Conservation (phyloP, 2,113 vertebrate genomes). For the Siniperca knerii region DNA sequence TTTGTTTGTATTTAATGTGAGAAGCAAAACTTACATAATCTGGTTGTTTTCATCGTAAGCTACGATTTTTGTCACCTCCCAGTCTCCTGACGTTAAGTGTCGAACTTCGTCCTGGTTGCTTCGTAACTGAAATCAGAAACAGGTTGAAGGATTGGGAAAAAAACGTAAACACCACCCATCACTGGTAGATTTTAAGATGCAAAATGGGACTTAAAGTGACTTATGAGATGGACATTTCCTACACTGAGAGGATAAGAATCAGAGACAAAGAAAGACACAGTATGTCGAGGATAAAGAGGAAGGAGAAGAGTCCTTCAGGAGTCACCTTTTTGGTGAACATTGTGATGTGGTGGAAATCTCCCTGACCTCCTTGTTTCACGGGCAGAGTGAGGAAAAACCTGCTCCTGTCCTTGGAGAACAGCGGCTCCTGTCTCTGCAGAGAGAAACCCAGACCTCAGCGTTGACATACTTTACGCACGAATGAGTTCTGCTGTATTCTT, state of each 20-base stretch:
- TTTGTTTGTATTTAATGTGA: background rate
- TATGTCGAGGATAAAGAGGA: background rate
- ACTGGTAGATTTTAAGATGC: background rate
- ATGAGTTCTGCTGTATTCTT: background rate
- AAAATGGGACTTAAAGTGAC: background rate
- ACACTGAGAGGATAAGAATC: too few relatives aligned
- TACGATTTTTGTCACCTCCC: conserved; percentile 94
- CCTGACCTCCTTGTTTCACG: conserved; percentile 94
- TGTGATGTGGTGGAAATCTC: conserved; percentile 94
- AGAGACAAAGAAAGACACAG: too few relatives aligned
- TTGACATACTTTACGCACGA: conserved; percentile 8
- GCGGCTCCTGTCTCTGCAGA: conserved; percentile 89
- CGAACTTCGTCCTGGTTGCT: conserved; percentile 89
- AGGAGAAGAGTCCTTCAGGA: background rate
- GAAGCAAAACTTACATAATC: conserved; percentile 87
- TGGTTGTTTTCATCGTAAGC: conserved; percentile 91
- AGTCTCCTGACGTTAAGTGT: conserved; percentile 94
- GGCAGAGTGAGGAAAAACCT: conserved; percentile 93
- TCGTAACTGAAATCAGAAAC: conserved; percentile 49
- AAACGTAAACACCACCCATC: background rate
- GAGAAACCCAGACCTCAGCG: background rate
- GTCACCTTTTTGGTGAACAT: conserved; percentile 94
- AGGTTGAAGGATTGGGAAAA: background rate
- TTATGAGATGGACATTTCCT: background rate
- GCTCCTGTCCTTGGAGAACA: conserved; percentile 91